Evolutionary conservation across 2,113 vertebrate species (phyloP), one percentile per base, ranked within the genome.

Genomic region (Promerops cafer): DNA sequence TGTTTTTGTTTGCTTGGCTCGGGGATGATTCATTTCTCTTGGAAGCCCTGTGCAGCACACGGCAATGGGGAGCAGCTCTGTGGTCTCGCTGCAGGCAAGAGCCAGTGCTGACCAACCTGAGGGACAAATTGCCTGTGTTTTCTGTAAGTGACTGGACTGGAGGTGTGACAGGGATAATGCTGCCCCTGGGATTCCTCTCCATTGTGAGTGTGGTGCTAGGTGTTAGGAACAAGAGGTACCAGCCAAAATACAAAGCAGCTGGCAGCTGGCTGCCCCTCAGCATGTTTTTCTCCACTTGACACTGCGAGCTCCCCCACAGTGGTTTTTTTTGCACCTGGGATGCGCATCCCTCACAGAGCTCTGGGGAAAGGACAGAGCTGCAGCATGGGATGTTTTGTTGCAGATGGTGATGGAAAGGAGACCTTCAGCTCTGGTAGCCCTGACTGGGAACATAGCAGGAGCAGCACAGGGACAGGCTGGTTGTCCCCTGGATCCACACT

Each of bases 1-100:
- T 92, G 70, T 3, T 87, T 94, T 71, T 80, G 76, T 74, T 92
- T 93, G 61, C 75, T 95, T 87, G 74, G 45, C 69, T 93, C 1
- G 0, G 84, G 45, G 54, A 39, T 65, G 83, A 84, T 83, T 91
- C 64, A 68, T 93, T 94, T 90, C 86, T 90, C 64, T 22, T 90
- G 83, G 63, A 78, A 92, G 89, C 52, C 56, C 44, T 0, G 0
- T 15, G 71, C 47, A 20, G 82, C 15, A 19, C 30, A 60, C 5
- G 9, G 66, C 0, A 1, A 24, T 12, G 45, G 66, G 61, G 84
- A 95, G 74, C 70, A 83, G 69, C 76, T 45, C 81, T 69, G 57
- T 1, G 40, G 72, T 18, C 78, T 82, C 22, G 0, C 45, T 45
- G 59, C 24, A 24, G 76, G 60, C 3, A 0, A n/a, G 61, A 49